Conservation (phyloP, 2,113 vertebrate genomes). For the Protomyctophum bolini region DNA sequence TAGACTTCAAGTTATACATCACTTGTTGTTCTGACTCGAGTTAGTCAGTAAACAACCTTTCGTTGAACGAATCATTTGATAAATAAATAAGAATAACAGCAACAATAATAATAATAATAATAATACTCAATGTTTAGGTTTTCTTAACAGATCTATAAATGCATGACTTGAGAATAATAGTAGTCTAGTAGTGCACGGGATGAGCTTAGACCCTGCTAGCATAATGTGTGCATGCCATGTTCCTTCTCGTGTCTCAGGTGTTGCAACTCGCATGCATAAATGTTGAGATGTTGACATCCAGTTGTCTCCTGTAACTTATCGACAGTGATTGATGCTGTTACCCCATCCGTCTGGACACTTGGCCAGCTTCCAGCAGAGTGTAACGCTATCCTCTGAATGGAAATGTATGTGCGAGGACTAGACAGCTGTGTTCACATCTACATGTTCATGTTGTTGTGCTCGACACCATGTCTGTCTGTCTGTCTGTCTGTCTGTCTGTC, state of each 20-base stretch:
- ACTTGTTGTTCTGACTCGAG: too few species aligned
- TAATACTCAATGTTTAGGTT: too few species aligned
- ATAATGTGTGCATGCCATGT: background rate
- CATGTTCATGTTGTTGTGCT: constrained; percentile 44
- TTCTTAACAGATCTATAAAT: too few species aligned
- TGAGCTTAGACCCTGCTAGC: too few species aligned
- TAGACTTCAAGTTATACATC: too few species aligned
- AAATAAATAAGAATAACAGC: too few species aligned
- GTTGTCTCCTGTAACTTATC: constrained; percentile 23
- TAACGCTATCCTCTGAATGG: constrained; percentile 52
- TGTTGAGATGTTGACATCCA: constrained; percentile 18
- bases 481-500: background rate
- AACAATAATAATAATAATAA: too few species aligned
- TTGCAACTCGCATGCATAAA: background rate
- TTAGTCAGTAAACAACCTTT: too few species aligned
- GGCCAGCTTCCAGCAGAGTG: constrained; percentile 35
- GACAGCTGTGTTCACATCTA: constrained; percentile 51
- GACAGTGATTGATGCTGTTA: constrained; percentile 48
- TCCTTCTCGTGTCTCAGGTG: background rate
- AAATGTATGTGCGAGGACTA: constrained; percentile 35
- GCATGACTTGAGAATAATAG: too few species aligned
- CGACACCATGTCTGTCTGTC: constrained; percentile 49
- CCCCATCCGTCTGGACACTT: constrained; percentile 31
- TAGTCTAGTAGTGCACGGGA: too few species aligned
- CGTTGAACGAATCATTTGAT: too few species aligned